These are phyloP conservation scores for Acanthisitta chloris DNA, from an alignment of 2,113 vertebrate species.

Conservation along the genomic window DNA sequence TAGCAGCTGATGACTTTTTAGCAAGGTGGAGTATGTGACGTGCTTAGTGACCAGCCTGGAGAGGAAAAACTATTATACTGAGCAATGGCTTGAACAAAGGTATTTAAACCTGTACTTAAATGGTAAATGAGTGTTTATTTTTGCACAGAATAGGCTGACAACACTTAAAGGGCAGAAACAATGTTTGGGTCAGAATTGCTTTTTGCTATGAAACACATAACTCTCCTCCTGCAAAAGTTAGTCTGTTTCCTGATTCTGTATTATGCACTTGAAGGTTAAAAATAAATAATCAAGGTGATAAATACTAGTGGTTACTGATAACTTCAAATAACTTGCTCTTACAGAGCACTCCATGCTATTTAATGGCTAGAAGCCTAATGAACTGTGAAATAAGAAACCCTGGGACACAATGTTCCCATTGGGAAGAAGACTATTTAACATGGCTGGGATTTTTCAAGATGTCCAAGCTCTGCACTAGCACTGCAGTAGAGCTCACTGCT, in stretches of 20 bases:
- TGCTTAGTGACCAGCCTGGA: background rate
- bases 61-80: slow-evolving; percentile 15
- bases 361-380: background rate
- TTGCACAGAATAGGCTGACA: background rate
- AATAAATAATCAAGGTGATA: background rate
- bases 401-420: background rate
- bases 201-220: background rate
- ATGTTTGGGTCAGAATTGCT: background rate
- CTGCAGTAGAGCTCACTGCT: background rate
- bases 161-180: background rate
- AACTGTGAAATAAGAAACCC: background rate
- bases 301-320: background rate
- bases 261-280: background rate
- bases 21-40: background rate
- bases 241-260: background rate
- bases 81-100: background rate
- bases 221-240: background rate
- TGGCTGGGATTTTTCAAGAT: background rate
- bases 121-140: background rate
- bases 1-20: background rate
- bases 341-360: background rate
- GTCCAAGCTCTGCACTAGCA: background rate
- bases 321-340: background rate
- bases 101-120: background rate
- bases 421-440: background rate